Evolutionary conservation across 2,797 vertebrate species (phyloP).

Genomic region (Poeciliopsis infans): DNA sequence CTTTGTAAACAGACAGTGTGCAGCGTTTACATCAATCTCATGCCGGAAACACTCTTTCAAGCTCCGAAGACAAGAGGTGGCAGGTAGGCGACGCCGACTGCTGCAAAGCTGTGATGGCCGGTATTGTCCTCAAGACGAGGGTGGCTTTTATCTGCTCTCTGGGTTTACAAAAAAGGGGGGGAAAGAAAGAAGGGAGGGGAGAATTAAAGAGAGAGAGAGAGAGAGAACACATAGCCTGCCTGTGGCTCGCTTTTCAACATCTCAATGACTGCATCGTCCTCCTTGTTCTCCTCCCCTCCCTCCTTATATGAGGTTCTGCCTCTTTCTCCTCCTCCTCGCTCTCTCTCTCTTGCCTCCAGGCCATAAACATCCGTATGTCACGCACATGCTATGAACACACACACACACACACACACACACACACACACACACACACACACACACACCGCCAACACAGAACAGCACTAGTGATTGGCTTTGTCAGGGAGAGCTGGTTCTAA

Average conservation of each 20-base stretch:
- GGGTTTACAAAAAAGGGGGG: slow-evolving; percentile 63
- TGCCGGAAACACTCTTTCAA: slow-evolving; percentile 35
- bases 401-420: slow-evolving; percentile 23
- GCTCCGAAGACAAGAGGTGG: slow-evolving; percentile 54
- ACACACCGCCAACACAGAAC: slow-evolving; percentile 13
- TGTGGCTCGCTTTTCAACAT: slow-evolving; percentile 75
- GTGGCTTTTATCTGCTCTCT: slow-evolving; percentile 74
- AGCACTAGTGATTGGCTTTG: slow-evolving; percentile 70
- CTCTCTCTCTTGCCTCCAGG: slow-evolving; percentile 54
- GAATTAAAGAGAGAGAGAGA: slow-evolving; percentile 40
- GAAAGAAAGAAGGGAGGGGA: slow-evolving; percentile 14
- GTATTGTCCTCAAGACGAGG: slow-evolving; percentile 69
- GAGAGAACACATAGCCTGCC: slow-evolving; percentile 65
- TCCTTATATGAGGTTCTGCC: slow-evolving; percentile 57
- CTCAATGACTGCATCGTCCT: slow-evolving; percentile 73
- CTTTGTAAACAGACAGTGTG: slow-evolving; percentile 18
- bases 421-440: slow-evolving; percentile 10
- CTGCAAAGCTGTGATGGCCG: slow-evolving; percentile 61
- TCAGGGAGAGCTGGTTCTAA: slow-evolving; percentile 60
- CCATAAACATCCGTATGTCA: slow-evolving; percentile 77
- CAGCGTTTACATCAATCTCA: slow-evolving; percentile 35
- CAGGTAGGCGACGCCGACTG: slow-evolving; percentile 63
- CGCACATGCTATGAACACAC: slow-evolving; percentile 64
- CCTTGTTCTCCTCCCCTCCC: slow-evolving; percentile 51
- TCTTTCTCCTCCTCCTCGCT: slow-evolving; percentile 59